phyloP scores from a whole-genome alignment of 2,797 vertebrate species.

The Acrossocheilus fasciatus region DNA sequence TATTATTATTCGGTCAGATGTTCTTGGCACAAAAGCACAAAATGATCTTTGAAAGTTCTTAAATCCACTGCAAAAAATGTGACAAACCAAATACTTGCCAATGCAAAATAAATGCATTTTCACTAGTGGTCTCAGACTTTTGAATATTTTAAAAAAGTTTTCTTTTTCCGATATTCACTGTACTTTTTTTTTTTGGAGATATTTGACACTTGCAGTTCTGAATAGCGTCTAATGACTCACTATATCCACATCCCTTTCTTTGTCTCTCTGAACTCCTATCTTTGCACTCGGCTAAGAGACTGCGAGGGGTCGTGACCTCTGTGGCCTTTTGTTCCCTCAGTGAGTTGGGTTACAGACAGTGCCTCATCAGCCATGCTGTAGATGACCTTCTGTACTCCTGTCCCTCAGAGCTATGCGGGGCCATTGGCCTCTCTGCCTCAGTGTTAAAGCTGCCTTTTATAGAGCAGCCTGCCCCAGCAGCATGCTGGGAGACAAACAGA shows the following conservation, averaged over 20 bases:
- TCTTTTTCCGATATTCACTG: neutral
- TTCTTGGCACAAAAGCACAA: neutral
- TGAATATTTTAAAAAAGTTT: neutral
- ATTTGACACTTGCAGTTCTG: slow-evolving; percentile 18
- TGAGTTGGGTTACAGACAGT: slow-evolving; percentile 51
- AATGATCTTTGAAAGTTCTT: neutral
- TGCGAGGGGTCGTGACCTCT: slow-evolving; percentile 36
- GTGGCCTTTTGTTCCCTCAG: slow-evolving; percentile 56
- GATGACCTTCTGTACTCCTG: slow-evolving; percentile 60
- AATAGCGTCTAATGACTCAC: slow-evolving; percentile 27
- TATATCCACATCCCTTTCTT: slow-evolving; percentile 36
- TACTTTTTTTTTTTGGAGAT: neutral
- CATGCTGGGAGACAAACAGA: slow-evolving; percentile 49
- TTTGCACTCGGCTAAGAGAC: slow-evolving; percentile 38
- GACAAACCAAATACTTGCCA: neutral
- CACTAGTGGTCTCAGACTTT: neutral
- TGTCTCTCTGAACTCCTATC: slow-evolving; percentile 49
- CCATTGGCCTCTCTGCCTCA: slow-evolving; percentile 54
- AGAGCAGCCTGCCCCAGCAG: slow-evolving; percentile 55
- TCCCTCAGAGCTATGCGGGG: slow-evolving; percentile 55
- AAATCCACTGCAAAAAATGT: neutral
- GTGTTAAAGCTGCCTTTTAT: slow-evolving; percentile 59
- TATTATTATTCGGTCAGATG: neutral
- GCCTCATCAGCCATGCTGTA: slow-evolving; percentile 46
- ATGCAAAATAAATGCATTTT: neutral